A percentile compares a stretch with the other conserved stretches of the same genome.
These are phyloP conservation scores for Teleogryllus oceanicus DNA, from an alignment of 2,888 invertebrate species.

Conservation along the genomic window DNA sequence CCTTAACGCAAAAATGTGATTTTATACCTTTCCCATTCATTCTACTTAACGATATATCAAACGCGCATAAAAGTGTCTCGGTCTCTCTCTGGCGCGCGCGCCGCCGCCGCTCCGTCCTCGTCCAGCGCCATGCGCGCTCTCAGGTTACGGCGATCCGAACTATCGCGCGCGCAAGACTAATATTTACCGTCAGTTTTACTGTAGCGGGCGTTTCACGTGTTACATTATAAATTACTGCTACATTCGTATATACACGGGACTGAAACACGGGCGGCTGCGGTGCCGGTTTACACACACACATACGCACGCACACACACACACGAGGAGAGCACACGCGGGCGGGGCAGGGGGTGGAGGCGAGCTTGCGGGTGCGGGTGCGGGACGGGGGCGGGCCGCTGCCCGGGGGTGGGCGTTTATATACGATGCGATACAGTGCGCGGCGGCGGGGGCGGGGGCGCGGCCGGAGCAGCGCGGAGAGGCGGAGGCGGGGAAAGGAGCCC, in stretches of 20 bases:
- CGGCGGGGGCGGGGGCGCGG: background rate
- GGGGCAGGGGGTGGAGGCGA: background rate
- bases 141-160: slow-evolving; percentile 24
- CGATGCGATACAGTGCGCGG: slow-evolving; percentile 21
- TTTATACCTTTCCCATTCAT: slow-evolving; percentile 34
- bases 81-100: slow-evolving; percentile 11
- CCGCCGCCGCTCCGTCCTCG: slow-evolving; percentile 12
- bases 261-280: slow-evolving; percentile 9
- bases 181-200: slow-evolving; percentile 33
- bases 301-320: background rate
- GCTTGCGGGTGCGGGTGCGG: background rate
- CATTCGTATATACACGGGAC: slow-evolving; percentile 10
- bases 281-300: slow-evolving; percentile 18
- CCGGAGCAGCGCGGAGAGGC: background rate
- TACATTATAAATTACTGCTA: slow-evolving; percentile 30
- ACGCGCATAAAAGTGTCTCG: slow-evolving; percentile 33
- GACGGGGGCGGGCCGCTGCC: background rate
- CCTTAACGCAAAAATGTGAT: slow-evolving; percentile 33
- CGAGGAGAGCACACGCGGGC: background rate
- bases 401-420: background rate
- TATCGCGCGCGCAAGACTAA: slow-evolving; percentile 28
- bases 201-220: slow-evolving; percentile 28
- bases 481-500: no score
- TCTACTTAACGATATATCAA: slow-evolving; percentile 36
- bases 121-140: background rate